These are phyloP conservation scores for cat (Felis catus) DNA, from an alignment of 2,113 vertebrate species.

Conservation along the genomic window DNA sequence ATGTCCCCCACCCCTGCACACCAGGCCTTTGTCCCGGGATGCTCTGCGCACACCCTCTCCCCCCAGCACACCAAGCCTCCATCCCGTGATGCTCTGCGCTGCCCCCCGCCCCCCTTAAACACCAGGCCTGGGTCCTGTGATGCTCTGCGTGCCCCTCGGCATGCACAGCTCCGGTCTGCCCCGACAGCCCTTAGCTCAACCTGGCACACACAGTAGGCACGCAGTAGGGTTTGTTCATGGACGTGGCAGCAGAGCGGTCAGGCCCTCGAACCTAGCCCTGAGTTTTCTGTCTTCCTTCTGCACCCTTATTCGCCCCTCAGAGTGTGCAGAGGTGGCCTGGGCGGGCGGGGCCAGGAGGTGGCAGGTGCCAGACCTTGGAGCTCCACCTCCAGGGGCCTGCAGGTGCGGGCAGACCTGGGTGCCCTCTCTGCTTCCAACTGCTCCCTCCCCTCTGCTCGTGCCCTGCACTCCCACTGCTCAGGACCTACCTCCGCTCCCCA, in stretches of 20 bases:
- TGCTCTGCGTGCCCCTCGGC: background rate
- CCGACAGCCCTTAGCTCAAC: background rate
- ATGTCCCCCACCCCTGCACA: too few species aligned
- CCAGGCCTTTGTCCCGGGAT: accelerated
- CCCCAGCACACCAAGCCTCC: too few species aligned
- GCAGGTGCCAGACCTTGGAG: background rate
- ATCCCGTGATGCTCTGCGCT: too few species aligned
- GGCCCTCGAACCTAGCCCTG: background rate
- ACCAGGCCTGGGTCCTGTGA: accelerated
- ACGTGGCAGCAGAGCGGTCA: background rate
- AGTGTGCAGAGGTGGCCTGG: background rate
- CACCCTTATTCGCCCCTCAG: background rate
- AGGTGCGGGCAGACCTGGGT: background rate
- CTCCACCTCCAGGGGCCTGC: background rate
- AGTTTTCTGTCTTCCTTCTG: background rate
- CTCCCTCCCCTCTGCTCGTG: background rate
- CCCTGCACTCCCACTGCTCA: background rate
- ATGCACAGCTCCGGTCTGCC: too few species aligned
- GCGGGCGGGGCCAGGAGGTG: background rate
- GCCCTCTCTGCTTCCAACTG: too few species aligned
- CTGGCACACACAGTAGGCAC: background rate
- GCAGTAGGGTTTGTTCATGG: background rate
- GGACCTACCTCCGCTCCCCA: background rate
- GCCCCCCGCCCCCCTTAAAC: too few species aligned
- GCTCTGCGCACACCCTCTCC: too few species aligned